These are phyloP conservation scores for Drosophila robusta DNA, from an alignment of 2,888 invertebrate genomes.

Conservation along the genomic window DNA sequence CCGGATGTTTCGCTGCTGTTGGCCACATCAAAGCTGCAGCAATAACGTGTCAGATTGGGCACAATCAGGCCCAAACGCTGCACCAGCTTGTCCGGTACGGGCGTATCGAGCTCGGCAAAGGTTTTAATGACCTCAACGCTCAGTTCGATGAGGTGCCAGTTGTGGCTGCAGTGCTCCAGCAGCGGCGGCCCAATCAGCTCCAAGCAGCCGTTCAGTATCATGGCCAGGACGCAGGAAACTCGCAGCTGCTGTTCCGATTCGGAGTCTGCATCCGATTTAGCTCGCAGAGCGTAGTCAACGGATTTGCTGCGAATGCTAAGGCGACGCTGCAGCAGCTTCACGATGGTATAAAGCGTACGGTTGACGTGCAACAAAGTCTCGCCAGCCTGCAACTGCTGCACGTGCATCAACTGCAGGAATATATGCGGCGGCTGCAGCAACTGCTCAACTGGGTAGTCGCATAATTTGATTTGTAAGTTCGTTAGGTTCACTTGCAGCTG, in stretches of 20 bases:
- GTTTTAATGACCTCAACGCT: slow-evolving; percentile 38
- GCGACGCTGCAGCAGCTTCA: slow-evolving; percentile 65
- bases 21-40: slow-evolving; percentile 7
- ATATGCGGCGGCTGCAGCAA: slow-evolving; percentile 83
- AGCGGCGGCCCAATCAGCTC: slow-evolving; percentile 41
- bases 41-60: slow-evolving; percentile 38
- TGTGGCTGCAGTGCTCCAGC: slow-evolving; percentile 28
- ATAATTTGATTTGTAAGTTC: slow-evolving; percentile 76
- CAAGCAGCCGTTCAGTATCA: slow-evolving; percentile 62
- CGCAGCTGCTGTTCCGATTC: slow-evolving; percentile 57
- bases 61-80: slow-evolving; percentile 47
- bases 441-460: slow-evolving; percentile 84
- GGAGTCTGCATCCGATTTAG: neutral
- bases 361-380: slow-evolving; percentile 58
- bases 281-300: slow-evolving; percentile 36
- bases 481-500: slow-evolving; percentile 72
- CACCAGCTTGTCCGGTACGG: slow-evolving; percentile 32
- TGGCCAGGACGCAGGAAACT: slow-evolving; percentile 56
- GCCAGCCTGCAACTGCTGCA: slow-evolving; percentile 48
- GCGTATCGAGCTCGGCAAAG: slow-evolving; percentile 15
- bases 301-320: slow-evolving; percentile 56
- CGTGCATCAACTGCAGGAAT: slow-evolving; percentile 71
- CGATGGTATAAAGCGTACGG: slow-evolving; percentile 54
- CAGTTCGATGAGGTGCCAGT: slow-evolving; percentile 55
- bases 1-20: neutral